Percentiles rank a stretch among this genome's conserved stretches.
phyloP scores from a whole-genome alignment of 1,140 invertebrate species.

The Parapsyche elsis region DNA sequence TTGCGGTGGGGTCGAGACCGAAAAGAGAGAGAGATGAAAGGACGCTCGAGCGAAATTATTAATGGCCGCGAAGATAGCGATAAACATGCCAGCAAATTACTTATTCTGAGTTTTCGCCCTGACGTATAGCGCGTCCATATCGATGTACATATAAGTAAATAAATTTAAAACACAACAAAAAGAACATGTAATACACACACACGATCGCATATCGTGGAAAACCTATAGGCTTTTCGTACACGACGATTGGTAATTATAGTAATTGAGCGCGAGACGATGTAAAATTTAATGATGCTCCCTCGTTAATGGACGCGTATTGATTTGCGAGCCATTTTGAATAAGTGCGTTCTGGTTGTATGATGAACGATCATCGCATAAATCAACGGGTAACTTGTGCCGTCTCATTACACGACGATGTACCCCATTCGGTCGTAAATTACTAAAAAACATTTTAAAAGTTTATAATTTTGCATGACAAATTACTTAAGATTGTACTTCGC shows the following conservation, averaged over 20 bases:
- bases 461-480: too few species aligned
- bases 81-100: conserved; percentile 52
- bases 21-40: conserved; percentile 9
- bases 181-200: not conserved
- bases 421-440: too few species aligned
- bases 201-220: not conserved
- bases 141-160: not conserved
- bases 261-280: conserved; percentile 18
- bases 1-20: not conserved
- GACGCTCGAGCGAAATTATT: conserved; percentile 42
- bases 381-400: not conserved
- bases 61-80: conserved; percentile 47
- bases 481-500: too few species aligned
- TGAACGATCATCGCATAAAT: conserved; percentile 9
- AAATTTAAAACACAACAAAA: conserved; percentile 1
- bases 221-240: not conserved
- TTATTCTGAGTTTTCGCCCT: conserved; percentile 31
- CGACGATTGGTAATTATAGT: conserved; percentile 15
- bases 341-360: not conserved
- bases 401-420: too few species aligned
- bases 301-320: conserved; percentile 21
- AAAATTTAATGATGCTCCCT: conserved; percentile 12
- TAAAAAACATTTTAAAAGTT: too few species aligned
- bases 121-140: conserved; percentile 27
- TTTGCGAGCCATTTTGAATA: conserved; percentile 12